Evolutionary conservation across 1,140 invertebrate species (phyloP), one percentile per base, ranked within the genome.

Genomic region (Drosophila subobscura): DNA sequence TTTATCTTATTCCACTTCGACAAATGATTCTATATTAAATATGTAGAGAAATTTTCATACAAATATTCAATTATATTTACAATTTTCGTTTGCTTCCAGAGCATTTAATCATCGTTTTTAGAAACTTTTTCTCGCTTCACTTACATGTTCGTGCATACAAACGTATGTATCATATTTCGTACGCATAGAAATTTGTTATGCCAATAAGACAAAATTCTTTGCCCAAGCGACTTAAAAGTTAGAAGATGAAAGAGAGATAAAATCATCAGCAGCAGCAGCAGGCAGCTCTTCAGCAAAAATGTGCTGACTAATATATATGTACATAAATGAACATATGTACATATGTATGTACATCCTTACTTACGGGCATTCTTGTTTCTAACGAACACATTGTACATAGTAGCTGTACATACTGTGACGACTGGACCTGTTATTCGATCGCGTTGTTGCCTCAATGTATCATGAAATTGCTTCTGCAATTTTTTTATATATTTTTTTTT

Each of bases 171-270:
- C 1, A 54, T 42, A 61, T 45, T 42, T 22, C 61, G 12, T 49
- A 4, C 37, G 23, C 52, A 47, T 66, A 56, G 51, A 41, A 40
- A 76, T 47, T 72, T 53, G 56, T 42, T 76, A 49, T 61, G 49
- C 37, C 57, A 67, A 66, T 60, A 56, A 49, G 68, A 60, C 45
- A 72, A 67, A 60, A 45, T 63, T 60, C 51, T 50, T 20, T 37
- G 51, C 56, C 60, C 44, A 55, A 46, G 46, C 41, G 25, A 42
- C 40, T 59, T 59, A 37, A 12, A 37, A 33, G 10, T 12, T 52
- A 27, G 45, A 44, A 51, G 33, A 51, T 42, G 29, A 7, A 23
- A 45, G 54, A 63, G 16, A 45, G 20, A 49, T 3, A 27, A 45
- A 14, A 45, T 20, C 16, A 20, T 20, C 16, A 20, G 16, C 7